Conservation (phyloP, 2,113 vertebrate species). For the Channa argus region DNA sequence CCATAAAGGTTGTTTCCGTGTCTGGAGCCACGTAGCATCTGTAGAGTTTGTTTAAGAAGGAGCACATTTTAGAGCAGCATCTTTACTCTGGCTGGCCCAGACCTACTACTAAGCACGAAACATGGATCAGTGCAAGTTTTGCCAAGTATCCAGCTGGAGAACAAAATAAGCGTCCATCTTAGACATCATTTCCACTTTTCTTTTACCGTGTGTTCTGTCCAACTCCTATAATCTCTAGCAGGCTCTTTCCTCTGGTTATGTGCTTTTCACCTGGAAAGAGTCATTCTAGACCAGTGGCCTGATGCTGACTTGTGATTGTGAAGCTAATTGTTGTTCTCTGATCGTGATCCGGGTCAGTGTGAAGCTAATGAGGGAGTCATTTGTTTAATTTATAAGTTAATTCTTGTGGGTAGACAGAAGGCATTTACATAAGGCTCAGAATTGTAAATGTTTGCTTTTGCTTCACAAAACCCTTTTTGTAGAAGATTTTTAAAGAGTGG, state of each 20-base stretch:
- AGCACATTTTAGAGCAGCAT: too few species aligned
- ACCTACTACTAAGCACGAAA: constrained; percentile 32
- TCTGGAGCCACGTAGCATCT: background rate
- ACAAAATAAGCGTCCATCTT: constrained; percentile 31
- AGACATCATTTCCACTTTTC: constrained; percentile 13
- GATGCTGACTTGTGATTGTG: constrained; percentile 12
- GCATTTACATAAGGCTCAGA: constrained; percentile 4
- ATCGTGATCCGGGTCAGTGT: constrained; percentile 26
- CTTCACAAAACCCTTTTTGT: background rate
- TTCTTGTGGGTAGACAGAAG: constrained; percentile 19
- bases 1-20: background rate
- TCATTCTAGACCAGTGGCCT: background rate
- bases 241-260: background rate
- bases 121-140: constrained; percentile 44
- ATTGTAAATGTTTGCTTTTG: background rate
- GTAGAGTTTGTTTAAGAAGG: constrained; percentile 5
- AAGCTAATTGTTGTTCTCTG: constrained; percentile 33
- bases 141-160: constrained; percentile 47
- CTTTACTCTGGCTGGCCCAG: constrained; percentile 15
- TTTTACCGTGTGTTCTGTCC: constrained; percentile 6
- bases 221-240: constrained; percentile 15
- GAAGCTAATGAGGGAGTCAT: constrained; percentile 17
- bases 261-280: background rate
- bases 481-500: background rate
- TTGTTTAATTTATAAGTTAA: constrained; percentile 29